phyloP scores from a whole-genome alignment of 2,888 invertebrate genomes.

The Isoperla grammatica region DNA sequence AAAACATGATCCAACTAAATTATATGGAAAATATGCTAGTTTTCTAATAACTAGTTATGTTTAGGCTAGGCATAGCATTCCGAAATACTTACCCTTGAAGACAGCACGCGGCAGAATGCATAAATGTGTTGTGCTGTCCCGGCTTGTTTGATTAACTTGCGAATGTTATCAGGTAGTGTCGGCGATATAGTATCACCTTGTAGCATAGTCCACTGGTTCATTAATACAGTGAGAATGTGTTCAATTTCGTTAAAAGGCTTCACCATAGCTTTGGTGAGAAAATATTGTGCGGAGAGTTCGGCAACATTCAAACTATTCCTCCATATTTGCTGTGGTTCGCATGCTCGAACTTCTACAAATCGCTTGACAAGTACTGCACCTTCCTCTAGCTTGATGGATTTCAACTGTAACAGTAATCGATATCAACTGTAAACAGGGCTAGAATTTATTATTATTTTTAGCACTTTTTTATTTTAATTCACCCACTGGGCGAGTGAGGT shows the following conservation, averaged over 20 bases:
- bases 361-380: slow-evolving; percentile 52
- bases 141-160: slow-evolving; percentile 48
- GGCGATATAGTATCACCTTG: slow-evolving; percentile 35
- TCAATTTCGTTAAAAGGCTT: slow-evolving; percentile 44
- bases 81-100: slow-evolving; percentile 41
- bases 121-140: slow-evolving; percentile 62
- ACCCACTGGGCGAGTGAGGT: no score
- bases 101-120: slow-evolving; percentile 52
- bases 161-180: slow-evolving; percentile 41
- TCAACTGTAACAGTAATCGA: slow-evolving; percentile 44
- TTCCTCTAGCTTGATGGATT: slow-evolving; percentile 50
- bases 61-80: no score
- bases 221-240: slow-evolving; percentile 39
- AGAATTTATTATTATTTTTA: no score
- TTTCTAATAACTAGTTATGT: no score
- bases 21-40: no score
- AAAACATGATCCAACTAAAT: no score
- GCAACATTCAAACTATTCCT: slow-evolving; percentile 51
- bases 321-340: slow-evolving; percentile 43
- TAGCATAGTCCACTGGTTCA: slow-evolving; percentile 42
- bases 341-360: slow-evolving; percentile 29
- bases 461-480: no score
- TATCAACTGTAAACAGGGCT: no score
- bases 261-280: slow-evolving; percentile 51
- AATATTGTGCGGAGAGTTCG: slow-evolving; percentile 51